phyloP scores from a whole-genome alignment of 2,113 vertebrate species.

The Psittacara wagleri region DNA sequence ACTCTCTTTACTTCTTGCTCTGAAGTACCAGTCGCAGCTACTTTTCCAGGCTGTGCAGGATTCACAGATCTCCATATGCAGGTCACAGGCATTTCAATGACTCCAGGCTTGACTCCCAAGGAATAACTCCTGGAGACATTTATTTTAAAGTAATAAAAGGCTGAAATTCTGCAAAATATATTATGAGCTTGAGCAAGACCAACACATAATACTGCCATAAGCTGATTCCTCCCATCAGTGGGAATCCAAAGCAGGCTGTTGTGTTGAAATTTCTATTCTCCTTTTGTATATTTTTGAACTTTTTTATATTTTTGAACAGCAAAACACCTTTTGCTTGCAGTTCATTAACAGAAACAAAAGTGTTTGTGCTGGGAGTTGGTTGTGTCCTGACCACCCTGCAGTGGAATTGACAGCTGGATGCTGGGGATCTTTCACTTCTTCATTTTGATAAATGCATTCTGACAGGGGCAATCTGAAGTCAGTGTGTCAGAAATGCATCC shows the following conservation, averaged over 20 bases:
- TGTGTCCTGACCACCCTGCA: neutral
- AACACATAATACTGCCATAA: neutral
- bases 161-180: conserved; percentile 3
- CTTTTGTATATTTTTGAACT: neutral
- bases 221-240: neutral
- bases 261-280: neutral
- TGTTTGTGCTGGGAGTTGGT: fast-evolving
- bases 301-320: neutral
- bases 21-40: neutral
- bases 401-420: neutral
- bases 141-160: neutral
- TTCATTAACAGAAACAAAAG: neutral
- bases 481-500: neutral
- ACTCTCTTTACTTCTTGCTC: neutral
- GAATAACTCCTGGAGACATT: neutral
- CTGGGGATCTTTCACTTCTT: neutral
- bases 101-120: neutral
- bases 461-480: neutral
- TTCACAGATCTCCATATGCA: neutral
- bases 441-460: neutral
- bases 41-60: neutral
- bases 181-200: neutral
- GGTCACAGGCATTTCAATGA: neutral
- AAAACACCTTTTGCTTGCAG: neutral
- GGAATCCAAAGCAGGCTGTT: neutral